These are phyloP conservation scores for Diabrotica balteata DNA, from an alignment of 2,888 invertebrate genomes.

Conservation along the genomic window DNA sequence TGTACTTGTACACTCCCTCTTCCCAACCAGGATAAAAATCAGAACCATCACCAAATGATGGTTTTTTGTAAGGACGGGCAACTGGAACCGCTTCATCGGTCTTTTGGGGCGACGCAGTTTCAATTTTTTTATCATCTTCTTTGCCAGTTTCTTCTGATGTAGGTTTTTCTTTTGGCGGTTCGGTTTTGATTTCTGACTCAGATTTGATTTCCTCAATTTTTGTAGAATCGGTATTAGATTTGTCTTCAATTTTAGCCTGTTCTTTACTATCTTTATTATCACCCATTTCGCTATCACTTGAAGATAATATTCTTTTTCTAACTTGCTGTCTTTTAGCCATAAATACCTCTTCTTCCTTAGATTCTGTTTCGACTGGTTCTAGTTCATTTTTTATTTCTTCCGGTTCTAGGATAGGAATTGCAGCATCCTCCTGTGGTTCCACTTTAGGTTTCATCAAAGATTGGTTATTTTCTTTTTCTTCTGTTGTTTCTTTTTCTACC, in stretches of 20 bases:
- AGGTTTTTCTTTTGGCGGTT: constrained; percentile 16
- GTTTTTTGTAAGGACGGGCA: constrained; percentile 62
- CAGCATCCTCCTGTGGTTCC: background rate
- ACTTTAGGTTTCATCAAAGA: background rate
- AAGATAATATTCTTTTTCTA: constrained; percentile 41
- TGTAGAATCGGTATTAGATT: constrained; percentile 6
- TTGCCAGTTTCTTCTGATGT: constrained; percentile 21
- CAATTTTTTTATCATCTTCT: constrained; percentile 18
- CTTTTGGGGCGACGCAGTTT: constrained; percentile 29
- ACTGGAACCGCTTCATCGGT: constrained; percentile 34
- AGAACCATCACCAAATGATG: constrained; percentile 74
- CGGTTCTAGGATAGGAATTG: background rate
- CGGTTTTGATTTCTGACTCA: constrained; percentile 20
- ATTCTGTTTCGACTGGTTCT: constrained; percentile 25
- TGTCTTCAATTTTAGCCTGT: constrained; percentile 14
- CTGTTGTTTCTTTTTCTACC: constrained; percentile 11
- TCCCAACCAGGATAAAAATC: constrained; percentile 83
- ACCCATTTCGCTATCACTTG: constrained; percentile 51
- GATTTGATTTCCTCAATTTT: constrained; percentile 17
- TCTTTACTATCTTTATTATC: constrained; percentile 9
- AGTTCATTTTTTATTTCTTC: constrained; percentile 16
- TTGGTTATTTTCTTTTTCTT: constrained; percentile 14
- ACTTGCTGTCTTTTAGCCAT: constrained; percentile 40
- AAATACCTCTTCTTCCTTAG: constrained; percentile 35
- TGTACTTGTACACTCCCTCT: constrained; percentile 82